Conservation (phyloP, 2,113 vertebrate genomes). For the Cariama cristata region DNA sequence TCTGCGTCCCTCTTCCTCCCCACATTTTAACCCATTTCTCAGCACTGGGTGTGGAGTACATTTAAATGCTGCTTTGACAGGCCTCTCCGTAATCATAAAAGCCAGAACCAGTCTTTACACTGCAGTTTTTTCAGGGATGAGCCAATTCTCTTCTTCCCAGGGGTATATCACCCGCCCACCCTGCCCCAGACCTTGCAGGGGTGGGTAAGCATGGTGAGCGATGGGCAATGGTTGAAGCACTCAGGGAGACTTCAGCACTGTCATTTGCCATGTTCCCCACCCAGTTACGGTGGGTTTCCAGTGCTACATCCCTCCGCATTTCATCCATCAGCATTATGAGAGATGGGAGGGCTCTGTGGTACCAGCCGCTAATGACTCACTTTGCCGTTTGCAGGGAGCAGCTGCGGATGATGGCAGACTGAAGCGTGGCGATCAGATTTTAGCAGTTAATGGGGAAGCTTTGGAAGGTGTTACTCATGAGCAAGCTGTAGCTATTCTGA, state of each 20-base stretch:
- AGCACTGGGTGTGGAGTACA: accelerated
- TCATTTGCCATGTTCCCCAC: background rate
- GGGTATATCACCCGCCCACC: accelerated
- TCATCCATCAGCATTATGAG: background rate
- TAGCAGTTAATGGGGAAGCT: constrained; percentile 89
- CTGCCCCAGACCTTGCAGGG: background rate
- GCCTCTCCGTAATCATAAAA: background rate
- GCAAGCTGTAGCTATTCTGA: constrained; percentile 90
- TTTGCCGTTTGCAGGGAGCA: constrained; percentile 83
- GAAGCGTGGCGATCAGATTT: constrained; percentile 92
- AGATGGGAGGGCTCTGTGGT: accelerated
- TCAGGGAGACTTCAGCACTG: background rate
- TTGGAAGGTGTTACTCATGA: constrained; percentile 91
- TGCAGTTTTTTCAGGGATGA: background rate
- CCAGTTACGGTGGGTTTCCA: accelerated
- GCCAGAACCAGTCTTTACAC: background rate
- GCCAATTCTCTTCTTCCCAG: background rate
- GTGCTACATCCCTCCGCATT: background rate
- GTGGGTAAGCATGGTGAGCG: accelerated
- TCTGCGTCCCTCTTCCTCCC: background rate
- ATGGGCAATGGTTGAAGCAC: accelerated
- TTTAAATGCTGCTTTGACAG: background rate
- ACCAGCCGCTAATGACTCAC: accelerated
- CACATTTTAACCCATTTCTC: background rate
- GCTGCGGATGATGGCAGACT: constrained; percentile 87